Base-by-base conservation (phyloP, 2,797 vertebrate genomes). In the Clarias fuscus region DNA sequence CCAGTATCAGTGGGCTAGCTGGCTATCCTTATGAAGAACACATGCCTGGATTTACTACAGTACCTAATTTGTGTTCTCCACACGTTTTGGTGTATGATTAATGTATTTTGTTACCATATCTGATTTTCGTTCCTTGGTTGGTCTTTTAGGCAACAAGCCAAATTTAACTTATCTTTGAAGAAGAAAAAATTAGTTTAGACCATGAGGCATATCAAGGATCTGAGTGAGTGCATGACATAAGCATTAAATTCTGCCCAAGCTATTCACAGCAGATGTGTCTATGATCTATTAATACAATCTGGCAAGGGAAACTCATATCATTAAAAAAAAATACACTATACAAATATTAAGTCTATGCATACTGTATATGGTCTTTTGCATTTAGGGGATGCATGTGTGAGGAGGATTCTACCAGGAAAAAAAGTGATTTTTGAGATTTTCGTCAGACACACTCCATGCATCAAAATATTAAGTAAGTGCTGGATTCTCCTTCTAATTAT, bases 401-500 rank as follows among this genome's bases (percentile, higher is more conserved):
- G 3, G 5, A 18, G 53, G 8, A 20, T 77, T 76, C 48, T 76
- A 48, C 43, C 24, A 24, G 72, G 22, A n/a, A 53, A 53, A 62
- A 68, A 70, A 8, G 2, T 18, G 5, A 27, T 27, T 56, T 76
- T 73, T 73, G 24, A 8, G 40, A 71, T 71, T 22, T 53, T 53
- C 6, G 27, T 17, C 53, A 15, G 17, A 53, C 72, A 27, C 14
- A n/a, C 22, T 73, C 24, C 22, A 43, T 64, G 33, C 14, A 80
- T 61, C 8, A 78, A 22, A 15, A 62, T n/a, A 40, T 80, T 40
- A 24, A 40, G 61, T 22, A 22, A 61, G 33, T 58, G 7, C 73
- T 30, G 10, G 58, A 80, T 17, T 78, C 2, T 6, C 22, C 59
- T 53, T n/a, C 22, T 92, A 89, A 91, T 89, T 87, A 89, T 91